Evolutionary conservation across 1,140 invertebrate genomes (phyloP).

Genomic region (Drosophila jambulina): DNA sequence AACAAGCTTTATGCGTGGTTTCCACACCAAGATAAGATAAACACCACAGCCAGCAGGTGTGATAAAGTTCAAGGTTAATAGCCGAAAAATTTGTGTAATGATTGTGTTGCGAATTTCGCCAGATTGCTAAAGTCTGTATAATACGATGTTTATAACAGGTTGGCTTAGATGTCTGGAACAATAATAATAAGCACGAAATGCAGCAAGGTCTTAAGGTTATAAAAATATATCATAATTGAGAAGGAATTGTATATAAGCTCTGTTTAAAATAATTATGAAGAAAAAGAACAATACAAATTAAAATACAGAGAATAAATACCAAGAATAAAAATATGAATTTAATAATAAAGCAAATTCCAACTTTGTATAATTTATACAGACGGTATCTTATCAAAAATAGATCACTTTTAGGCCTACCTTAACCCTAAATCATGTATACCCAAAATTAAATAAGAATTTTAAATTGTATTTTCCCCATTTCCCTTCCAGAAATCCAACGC

Average conservation of each 20-base stretch:
- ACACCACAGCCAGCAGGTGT: constrained; percentile 25
- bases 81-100: constrained; percentile 45
- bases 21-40: constrained; percentile 63
- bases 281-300: not conserved
- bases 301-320: not conserved
- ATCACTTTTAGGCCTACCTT: constrained; percentile 11
- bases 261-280: not conserved
- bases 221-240: not conserved
- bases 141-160: not conserved
- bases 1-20: constrained; percentile 45
- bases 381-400: no score
- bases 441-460: not conserved
- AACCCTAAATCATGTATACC: not conserved
- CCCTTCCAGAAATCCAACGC: not conserved
- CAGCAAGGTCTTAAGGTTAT: not conserved
- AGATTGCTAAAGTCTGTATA: constrained; percentile 26
- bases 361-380: not conserved
- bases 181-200: not conserved
- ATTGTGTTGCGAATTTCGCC: constrained; percentile 39
- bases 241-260: not conserved
- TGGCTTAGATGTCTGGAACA: not conserved
- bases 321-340: not conserved
- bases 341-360: not conserved
- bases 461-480: not conserved
- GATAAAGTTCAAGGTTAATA: constrained; percentile 74